phyloP scores from a whole-genome alignment of 2,888 invertebrate species.

The Monopis laevigella region DNA sequence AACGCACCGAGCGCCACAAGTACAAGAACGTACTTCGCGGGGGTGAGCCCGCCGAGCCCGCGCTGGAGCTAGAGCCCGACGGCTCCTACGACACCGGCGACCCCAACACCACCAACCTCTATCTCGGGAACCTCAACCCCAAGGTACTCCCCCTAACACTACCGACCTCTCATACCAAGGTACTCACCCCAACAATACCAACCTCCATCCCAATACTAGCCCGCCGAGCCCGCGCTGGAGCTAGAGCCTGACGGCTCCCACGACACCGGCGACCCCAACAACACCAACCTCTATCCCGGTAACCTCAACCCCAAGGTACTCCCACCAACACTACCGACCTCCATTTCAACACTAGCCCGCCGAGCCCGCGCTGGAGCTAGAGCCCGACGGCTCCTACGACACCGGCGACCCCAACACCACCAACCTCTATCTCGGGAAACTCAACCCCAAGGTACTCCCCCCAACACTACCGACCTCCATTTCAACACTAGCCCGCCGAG shows the following conservation, averaged over 20 bases:
- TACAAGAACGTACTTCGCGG: constrained; percentile 79
- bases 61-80: constrained; percentile 47
- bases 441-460: constrained; percentile 95
- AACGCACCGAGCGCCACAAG: constrained; percentile 94
- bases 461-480: too few relatives aligned
- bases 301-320: constrained; percentile 97
- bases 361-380: too few relatives aligned
- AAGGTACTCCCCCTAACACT: constrained; percentile 96
- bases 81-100: constrained; percentile 96
- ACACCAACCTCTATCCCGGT: constrained; percentile 97
- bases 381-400: constrained; percentile 88
- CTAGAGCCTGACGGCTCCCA: constrained; percentile 82
- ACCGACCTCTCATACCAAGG: constrained; percentile 99
- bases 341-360: constrained; percentile 96
- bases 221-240: constrained; percentile 79
- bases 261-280: constrained; percentile 96
- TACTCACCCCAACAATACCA: constrained; percentile 97
- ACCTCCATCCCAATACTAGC: constrained; percentile 96
- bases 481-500: too few relatives aligned
- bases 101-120: constrained; percentile 97
- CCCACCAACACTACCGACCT: constrained; percentile 98
- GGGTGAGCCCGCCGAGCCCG: constrained; percentile 37
- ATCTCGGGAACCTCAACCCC: constrained; percentile 96
- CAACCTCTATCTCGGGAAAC: constrained; percentile 96
- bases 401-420: constrained; percentile 98